phyloP scores from a whole-genome alignment of 2,888 invertebrate species.

The Amiota communis region DNA sequence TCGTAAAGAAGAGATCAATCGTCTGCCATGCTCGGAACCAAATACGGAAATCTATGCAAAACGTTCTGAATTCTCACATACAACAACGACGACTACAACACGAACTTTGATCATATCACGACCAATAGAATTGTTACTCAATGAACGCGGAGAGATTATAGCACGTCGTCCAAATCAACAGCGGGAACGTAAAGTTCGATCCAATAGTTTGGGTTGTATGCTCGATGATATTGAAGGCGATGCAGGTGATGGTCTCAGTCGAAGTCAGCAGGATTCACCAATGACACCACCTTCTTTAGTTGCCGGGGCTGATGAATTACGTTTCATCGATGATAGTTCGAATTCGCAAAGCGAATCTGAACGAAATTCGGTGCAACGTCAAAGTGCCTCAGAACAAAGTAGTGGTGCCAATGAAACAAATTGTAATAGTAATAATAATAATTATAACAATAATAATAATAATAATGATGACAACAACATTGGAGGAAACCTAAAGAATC shows the following conservation, averaged over 20 bases:
- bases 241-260: slow-evolving; percentile 34
- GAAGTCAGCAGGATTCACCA: background rate
- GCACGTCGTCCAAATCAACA: slow-evolving; percentile 47
- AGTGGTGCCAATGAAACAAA: slow-evolving; percentile 38
- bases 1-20: slow-evolving; percentile 58
- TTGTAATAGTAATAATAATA: slow-evolving; percentile 34
- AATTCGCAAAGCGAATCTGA: slow-evolving; percentile 70
- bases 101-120: slow-evolving; percentile 63
- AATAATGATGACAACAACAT: slow-evolving; percentile 33
- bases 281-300: slow-evolving; percentile 42
- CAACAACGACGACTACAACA: slow-evolving; percentile 67
- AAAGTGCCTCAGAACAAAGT: slow-evolving; percentile 29
- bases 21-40: slow-evolving; percentile 50
- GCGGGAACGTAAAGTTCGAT: slow-evolving; percentile 58
- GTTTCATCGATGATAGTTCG: slow-evolving; percentile 71
- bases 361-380: slow-evolving; percentile 50
- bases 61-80: slow-evolving; percentile 64
- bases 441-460: slow-evolving; percentile 37
- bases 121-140: slow-evolving; percentile 64
- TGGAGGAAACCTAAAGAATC: slow-evolving; percentile 43
- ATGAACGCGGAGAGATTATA: slow-evolving; percentile 68
- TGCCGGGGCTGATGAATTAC: slow-evolving; percentile 57
- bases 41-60: slow-evolving; percentile 49
- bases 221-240: slow-evolving; percentile 55
- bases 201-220: slow-evolving; percentile 70